Conservation (phyloP, 2,113 vertebrate species). For the Chaetops frenatus region DNA sequence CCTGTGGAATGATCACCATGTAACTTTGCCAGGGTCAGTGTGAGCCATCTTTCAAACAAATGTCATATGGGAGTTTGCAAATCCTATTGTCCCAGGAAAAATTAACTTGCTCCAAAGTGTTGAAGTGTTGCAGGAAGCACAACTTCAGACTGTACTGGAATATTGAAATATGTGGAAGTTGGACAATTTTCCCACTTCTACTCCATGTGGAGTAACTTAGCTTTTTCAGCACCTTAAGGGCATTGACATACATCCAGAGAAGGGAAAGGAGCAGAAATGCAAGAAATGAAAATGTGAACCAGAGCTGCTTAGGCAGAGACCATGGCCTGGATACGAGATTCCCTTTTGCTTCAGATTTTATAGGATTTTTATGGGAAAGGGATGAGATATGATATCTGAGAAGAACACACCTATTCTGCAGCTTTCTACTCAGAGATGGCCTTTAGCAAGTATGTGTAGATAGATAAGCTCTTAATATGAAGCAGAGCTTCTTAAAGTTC, state of each 20-base stretch:
- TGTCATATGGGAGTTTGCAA: not conserved
- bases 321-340: not conserved
- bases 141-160: not conserved
- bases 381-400: not conserved
- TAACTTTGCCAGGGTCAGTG: not conserved
- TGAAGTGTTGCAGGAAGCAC: slow-evolving; percentile 13
- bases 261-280: slow-evolving; percentile 3
- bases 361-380: not conserved
- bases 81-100: not conserved
- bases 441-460: not conserved
- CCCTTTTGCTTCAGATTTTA: not conserved
- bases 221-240: slow-evolving; percentile 51
- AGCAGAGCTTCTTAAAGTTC: not conserved
- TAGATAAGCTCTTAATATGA: not conserved
- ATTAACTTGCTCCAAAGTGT: not conserved
- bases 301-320: not conserved
- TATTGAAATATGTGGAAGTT: not conserved
- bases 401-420: not conserved
- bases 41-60: not conserved
- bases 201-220: slow-evolving; percentile 36
- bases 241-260: slow-evolving; percentile 32
- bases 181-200: not conserved
- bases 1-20: not conserved
- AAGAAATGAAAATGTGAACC: slow-evolving; percentile 43
- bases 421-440: not conserved